Percentiles rank a stretch among this genome's conserved stretches.
phyloP scores from a whole-genome alignment of 2,113 vertebrate genomes.

The Puma concolor region DNA sequence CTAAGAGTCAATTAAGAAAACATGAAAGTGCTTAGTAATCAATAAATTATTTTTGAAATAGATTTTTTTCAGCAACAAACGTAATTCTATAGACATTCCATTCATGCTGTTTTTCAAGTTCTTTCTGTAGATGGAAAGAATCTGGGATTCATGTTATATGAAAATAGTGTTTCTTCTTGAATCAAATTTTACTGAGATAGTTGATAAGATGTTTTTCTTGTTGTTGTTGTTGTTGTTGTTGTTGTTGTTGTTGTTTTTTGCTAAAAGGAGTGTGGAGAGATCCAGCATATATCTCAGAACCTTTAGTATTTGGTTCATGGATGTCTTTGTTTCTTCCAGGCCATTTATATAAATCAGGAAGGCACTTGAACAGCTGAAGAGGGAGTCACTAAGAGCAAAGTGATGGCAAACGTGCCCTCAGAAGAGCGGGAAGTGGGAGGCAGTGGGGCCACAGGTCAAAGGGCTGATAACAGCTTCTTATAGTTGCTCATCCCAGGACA shows the following conservation, averaged over 20 bases:
- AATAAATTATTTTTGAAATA: not conserved
- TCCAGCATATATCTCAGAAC: not conserved
- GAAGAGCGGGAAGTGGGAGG: slow-evolving; percentile 43
- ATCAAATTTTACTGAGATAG: not conserved
- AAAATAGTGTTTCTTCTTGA: not conserved
- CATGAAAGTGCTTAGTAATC: not conserved
- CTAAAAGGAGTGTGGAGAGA: not conserved
- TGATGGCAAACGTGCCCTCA: slow-evolving; percentile 69
- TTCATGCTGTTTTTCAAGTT: not conserved
- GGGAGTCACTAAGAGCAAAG: not conserved
- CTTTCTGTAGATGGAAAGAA: not conserved
- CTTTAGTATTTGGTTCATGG: not conserved
- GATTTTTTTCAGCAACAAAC: not conserved
- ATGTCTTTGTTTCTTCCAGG: not conserved
- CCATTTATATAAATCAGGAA: not conserved
- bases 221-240: too few species aligned
- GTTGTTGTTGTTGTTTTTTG: not conserved
- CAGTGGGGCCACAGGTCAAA: slow-evolving; percentile 62
- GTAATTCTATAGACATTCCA: not conserved
- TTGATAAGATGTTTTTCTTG: not conserved
- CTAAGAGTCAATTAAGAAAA: not conserved
- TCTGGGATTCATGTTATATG: not conserved
- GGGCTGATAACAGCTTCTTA: slow-evolving; percentile 71
- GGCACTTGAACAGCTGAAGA: slow-evolving; percentile 16
- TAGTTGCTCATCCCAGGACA: slow-evolving; percentile 47